Evolutionary conservation across 2,797 vertebrate genomes (phyloP).

Genomic region (Pampus argenteus): DNA sequence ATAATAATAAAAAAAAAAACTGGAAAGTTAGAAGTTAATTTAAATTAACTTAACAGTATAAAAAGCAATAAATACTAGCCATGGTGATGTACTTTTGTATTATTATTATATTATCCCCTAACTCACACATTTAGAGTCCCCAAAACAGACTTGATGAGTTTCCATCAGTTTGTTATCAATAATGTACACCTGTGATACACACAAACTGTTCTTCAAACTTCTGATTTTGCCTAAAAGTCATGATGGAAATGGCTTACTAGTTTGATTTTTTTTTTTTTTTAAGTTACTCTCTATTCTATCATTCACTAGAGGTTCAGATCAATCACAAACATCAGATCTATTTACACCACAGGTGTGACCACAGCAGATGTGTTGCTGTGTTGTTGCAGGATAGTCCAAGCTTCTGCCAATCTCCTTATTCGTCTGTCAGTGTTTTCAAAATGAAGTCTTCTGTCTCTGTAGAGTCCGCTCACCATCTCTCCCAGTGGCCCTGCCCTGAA

Average conservation of each 20-base stretch:
- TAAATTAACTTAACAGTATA: background rate
- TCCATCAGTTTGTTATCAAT: conserved; percentile 1
- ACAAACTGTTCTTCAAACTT: background rate
- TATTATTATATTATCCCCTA: conserved; percentile 18
- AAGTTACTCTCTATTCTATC: background rate
- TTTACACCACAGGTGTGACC: conserved; percentile 4
- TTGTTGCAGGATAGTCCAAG: background rate
- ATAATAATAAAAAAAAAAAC: background rate
- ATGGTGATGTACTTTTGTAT: conserved; percentile 9
- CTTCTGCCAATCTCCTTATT: background rate
- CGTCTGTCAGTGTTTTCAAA: conserved; percentile 36
- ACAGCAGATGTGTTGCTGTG: background rate
- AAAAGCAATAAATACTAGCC: conserved; percentile 28
- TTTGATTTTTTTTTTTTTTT: background rate
- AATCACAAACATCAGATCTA: background rate
- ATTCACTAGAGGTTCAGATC: background rate
- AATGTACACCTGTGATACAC: background rate
- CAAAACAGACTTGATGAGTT: background rate
- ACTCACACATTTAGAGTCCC: conserved; percentile 8
- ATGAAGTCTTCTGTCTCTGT: conserved; percentile 31
- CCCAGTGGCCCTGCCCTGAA: conserved; percentile 24
- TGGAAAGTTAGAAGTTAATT: background rate
- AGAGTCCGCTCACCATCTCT: conserved; percentile 30
- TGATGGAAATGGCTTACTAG: background rate
- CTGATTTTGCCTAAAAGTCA: background rate